phyloP scores from a whole-genome alignment of 1,140 invertebrate species.

The Aphaenogaster ashmeadi region DNA sequence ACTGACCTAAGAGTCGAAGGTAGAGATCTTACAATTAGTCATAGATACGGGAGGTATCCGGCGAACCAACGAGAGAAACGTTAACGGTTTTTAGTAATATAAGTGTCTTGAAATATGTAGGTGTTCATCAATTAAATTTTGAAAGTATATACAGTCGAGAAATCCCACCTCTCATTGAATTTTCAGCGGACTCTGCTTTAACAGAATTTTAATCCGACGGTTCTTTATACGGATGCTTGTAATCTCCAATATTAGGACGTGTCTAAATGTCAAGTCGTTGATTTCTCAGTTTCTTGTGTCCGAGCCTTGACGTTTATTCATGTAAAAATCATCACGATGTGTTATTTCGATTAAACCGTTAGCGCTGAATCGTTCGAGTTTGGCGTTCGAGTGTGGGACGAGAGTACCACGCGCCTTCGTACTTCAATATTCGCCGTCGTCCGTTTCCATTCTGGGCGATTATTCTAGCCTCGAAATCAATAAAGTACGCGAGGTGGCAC shows the following conservation, averaged over 20 bases:
- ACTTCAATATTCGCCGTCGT: background rate
- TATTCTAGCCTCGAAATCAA: slow-evolving; percentile 43
- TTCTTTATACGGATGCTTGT: background rate
- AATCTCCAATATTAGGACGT: slow-evolving; percentile 11
- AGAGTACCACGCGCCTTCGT: background rate
- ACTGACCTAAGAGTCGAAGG: background rate
- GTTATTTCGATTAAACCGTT: slow-evolving; percentile 10
- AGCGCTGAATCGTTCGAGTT: background rate
- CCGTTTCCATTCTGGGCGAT: background rate
- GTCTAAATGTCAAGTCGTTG: background rate
- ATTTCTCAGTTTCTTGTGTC: background rate
- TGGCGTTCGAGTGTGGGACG: background rate
- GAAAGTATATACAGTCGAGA: background rate
- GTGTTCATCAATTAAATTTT: background rate
- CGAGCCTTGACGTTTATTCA: background rate
- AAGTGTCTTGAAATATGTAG: background rate
- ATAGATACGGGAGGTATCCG: background rate
- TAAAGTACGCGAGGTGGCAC: slow-evolving; percentile 57
- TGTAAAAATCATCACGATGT: background rate
- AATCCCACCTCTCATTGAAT: background rate
- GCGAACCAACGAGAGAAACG: background rate
- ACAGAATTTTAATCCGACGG: background rate
- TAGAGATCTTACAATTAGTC: background rate
- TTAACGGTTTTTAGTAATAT: background rate
- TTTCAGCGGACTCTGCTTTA: background rate